Evolutionary conservation across 1,140 invertebrate species (phyloP).

Genomic region (Parasteatoda tepidariorum): DNA sequence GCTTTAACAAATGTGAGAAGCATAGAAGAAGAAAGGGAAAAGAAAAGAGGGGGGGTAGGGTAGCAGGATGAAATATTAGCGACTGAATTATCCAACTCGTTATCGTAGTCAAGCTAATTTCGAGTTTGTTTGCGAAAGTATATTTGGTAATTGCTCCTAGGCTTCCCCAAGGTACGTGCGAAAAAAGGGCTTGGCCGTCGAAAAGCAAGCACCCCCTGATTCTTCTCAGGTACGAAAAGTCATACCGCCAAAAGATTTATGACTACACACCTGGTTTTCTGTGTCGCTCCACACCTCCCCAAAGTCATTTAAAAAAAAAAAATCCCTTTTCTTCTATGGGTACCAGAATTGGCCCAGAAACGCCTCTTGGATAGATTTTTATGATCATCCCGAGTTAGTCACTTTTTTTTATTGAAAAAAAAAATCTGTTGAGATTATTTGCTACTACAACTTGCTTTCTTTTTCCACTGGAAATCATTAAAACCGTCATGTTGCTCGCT

Average conservation of each 20-base stretch:
- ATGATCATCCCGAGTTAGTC: background rate
- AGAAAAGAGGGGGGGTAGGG: background rate
- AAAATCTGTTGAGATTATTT: no score
- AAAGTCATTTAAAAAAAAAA: no score
- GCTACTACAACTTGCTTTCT: no score
- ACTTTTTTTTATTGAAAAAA: no score
- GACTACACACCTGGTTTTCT: constrained; percentile 55
- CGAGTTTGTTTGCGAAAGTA: constrained; percentile 42
- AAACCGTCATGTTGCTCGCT: no score
- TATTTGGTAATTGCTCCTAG: constrained; percentile 44
- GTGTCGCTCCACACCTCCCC: constrained; percentile 9
- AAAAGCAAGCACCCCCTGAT: constrained; percentile 3
- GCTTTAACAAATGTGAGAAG: no score
- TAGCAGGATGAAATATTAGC: background rate
- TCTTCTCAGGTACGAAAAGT: background rate
- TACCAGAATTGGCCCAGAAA: background rate
- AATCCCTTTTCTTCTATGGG: no score
- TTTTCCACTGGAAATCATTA: no score
- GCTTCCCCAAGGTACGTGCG: constrained; percentile 54
- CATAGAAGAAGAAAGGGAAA: no score
- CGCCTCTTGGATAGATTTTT: background rate
- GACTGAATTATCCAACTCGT: constrained; percentile 25
- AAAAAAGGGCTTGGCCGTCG: constrained; percentile 49
- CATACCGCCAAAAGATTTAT: constrained; percentile 44
- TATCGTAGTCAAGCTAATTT: constrained; percentile 55